These are phyloP conservation scores for Ophraella communa DNA, from an alignment of 2,888 invertebrate species.

Conservation along the genomic window DNA sequence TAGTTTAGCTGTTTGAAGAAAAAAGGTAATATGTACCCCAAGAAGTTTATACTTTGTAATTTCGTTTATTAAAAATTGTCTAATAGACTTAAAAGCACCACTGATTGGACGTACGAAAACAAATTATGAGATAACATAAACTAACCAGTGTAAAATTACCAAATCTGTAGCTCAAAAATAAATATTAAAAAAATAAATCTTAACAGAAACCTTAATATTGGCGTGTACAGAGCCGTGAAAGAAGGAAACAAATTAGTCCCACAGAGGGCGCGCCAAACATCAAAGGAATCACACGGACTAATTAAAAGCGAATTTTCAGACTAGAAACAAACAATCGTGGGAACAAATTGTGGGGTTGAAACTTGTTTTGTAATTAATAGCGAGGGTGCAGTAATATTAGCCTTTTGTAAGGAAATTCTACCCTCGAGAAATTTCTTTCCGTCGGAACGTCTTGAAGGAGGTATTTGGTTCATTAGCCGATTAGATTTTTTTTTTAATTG, in stretches of 20 bases:
- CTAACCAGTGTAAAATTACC: too few relatives aligned
- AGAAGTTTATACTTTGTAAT: too few relatives aligned
- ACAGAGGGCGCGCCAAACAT: conserved; percentile 1
- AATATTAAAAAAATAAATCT: conserved; percentile 11
- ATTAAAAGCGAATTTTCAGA: conserved; percentile 16
- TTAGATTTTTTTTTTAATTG: neutral
- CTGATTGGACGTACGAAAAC: too few relatives aligned
- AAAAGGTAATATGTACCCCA: too few relatives aligned
- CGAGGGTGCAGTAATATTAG: conserved; percentile 4
- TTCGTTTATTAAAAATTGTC: too few relatives aligned
- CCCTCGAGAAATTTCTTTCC: neutral
- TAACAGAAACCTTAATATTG: neutral
- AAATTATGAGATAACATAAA: too few relatives aligned
- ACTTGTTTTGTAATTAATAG: conserved; percentile 11
- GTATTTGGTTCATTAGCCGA: neutral
- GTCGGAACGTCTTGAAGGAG: neutral
- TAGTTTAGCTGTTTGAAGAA: too few relatives aligned
- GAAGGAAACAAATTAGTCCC: neutral
- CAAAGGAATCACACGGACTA: conserved; percentile 18
- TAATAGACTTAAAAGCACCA: too few relatives aligned
- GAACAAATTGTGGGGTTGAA: conserved; percentile 1
- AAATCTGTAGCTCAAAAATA: neutral
- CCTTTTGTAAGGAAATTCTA: neutral
- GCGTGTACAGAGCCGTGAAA: neutral
- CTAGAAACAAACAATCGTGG: conserved; percentile 1